Evolutionary conservation across 64 coral and sea anemone species (phyloP).

Genomic region (Hydrozoanthus tunicans): DNA sequence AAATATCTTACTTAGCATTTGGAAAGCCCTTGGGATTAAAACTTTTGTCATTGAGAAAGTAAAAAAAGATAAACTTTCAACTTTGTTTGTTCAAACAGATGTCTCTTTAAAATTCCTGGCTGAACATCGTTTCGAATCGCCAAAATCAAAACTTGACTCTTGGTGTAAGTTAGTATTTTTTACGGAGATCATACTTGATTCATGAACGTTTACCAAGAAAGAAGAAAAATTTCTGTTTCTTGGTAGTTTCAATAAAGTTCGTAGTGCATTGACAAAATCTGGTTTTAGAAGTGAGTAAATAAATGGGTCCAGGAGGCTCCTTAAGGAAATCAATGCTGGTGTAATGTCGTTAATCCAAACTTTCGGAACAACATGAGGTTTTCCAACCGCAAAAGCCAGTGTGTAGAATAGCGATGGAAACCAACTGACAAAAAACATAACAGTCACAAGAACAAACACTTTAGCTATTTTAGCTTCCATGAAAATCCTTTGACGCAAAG

Average conservation of each 20-base stretch:
- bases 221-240: background rate
- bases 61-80: no score
- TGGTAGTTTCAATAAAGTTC: background rate
- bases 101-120: no score
- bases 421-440: conserved; percentile 76
- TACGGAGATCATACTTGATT: no score
- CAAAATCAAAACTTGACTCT: no score
- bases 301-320: conserved; percentile 54
- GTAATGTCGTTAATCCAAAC: background rate
- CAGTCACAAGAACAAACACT: conserved; percentile 57
- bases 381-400: conserved; percentile 40
- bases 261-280: conserved; percentile 46
- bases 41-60: no score
- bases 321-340: conserved; percentile 48
- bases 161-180: no score
- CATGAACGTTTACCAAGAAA: no score
- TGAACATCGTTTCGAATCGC: no score
- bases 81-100: no score
- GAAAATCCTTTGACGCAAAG: conserved; percentile 27
- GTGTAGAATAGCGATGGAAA: conserved; percentile 64
- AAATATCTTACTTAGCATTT: no score
- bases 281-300: conserved; percentile 71
- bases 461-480: conserved; percentile 71
- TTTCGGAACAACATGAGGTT: conserved; percentile 44
- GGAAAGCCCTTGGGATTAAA: no score